Evolutionary conservation across 2,797 vertebrate genomes (phyloP).

Genomic region (Glyptemys insculpta): DNA sequence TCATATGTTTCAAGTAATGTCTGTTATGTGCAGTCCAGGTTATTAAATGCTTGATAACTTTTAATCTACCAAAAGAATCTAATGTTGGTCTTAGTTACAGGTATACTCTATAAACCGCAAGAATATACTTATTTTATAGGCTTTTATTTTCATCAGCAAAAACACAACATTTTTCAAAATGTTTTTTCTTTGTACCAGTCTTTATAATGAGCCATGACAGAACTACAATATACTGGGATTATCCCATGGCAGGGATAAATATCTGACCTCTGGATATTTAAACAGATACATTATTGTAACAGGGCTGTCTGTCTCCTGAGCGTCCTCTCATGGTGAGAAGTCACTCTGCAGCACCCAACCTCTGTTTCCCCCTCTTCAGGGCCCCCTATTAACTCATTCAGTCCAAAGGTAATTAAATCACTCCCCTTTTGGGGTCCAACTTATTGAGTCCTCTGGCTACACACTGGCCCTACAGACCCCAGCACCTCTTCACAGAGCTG

Average conservation of each 20-base stretch:
- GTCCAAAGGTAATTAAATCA: neutral
- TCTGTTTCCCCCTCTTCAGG: neutral
- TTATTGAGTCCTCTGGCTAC: neutral
- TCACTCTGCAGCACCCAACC: neutral
- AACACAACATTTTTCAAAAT: neutral
- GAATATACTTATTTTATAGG: neutral
- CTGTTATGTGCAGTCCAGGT: neutral
- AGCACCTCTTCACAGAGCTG: neutral
- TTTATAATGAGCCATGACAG: neutral
- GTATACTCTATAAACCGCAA: neutral
- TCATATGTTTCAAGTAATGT: constrained; percentile 34
- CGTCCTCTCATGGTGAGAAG: neutral
- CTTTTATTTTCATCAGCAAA: neutral
- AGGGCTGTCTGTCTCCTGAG: neutral
- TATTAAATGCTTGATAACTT: constrained; percentile 5
- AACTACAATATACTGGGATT: neutral
- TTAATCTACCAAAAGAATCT: neutral
- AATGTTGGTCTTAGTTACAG: neutral
- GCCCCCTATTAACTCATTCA: neutral
- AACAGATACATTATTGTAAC: neutral
- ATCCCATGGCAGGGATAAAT: neutral
- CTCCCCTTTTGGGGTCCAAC: neutral
- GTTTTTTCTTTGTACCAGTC: neutral
- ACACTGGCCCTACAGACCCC: neutral
- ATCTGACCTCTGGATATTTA: neutral